Percentiles rank a stretch among this genome's conserved stretches.
Evolutionary conservation across 2,113 vertebrate genomes (phyloP).

Genomic region (Egretta garzetta): DNA sequence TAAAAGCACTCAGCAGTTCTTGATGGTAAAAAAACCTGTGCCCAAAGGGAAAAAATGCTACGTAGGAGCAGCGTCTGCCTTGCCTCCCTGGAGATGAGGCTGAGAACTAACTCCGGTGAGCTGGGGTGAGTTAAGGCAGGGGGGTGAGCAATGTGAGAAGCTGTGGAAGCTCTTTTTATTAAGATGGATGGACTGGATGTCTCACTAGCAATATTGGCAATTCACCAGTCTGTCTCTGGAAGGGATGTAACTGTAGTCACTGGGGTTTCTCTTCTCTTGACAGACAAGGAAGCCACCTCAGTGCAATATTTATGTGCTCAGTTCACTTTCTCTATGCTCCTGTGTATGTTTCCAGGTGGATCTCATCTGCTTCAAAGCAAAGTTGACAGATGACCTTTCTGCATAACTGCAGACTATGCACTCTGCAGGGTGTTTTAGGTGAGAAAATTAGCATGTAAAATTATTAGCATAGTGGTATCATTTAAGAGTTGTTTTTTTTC

Average conservation of each 20-base stretch:
- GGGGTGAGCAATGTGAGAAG: not conserved
- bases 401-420: not conserved
- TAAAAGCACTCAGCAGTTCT: not conserved
- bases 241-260: not conserved
- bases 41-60: not conserved
- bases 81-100: accelerated
- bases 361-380: not conserved
- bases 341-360: not conserved
- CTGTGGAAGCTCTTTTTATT: not conserved
- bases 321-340: not conserved
- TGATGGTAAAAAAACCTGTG: not conserved
- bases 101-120: not conserved
- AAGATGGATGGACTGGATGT: not conserved
- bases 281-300: not conserved
- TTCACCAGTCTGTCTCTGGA: not conserved
- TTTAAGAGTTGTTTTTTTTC: not conserved
- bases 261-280: not conserved
- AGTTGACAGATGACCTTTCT: not conserved
- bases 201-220: not conserved
- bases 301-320: not conserved
- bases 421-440: not conserved
- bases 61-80: accelerated
- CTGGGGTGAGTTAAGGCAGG: not conserved
- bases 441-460: not conserved
- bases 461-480: not conserved